A percentile compares a stretch with the other conserved stretches of the same genome.
Evolutionary conservation across 2,888 invertebrate species (phyloP).

Genomic region (Epinotia nisella): DNA sequence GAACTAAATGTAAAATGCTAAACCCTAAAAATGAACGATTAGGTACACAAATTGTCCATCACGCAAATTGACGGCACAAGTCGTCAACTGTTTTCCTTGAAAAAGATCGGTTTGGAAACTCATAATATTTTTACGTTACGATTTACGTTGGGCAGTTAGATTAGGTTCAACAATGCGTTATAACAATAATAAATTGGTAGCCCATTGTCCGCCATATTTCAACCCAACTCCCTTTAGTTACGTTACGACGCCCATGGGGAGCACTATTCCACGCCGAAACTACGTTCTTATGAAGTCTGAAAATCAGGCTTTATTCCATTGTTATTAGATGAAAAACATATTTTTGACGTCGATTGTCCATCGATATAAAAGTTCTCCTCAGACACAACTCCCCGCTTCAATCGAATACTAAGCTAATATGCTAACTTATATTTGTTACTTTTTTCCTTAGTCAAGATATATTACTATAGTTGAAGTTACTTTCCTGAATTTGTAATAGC

Average conservation of each 20-base stretch:
- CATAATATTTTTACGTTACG: background rate
- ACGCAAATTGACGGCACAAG: too few relatives aligned
- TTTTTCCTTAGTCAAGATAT: background rate
- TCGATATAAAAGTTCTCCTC: too few relatives aligned
- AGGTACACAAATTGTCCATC: too few relatives aligned
- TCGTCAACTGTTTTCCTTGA: too few relatives aligned
- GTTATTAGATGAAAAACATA: background rate
- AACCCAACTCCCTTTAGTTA: conserved; percentile 8
- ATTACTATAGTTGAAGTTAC: background rate
- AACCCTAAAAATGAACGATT: too few relatives aligned
- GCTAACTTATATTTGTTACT: background rate
- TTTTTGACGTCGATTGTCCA: background rate
- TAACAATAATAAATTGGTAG: conserved; percentile 14
- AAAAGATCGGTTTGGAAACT: background rate
- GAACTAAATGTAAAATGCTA: too few relatives aligned
- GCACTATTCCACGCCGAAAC: background rate
- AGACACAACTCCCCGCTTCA: background rate
- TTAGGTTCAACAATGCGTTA: conserved; percentile 19
- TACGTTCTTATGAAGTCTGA: conserved; percentile 15
- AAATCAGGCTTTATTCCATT: background rate
- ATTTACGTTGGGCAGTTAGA: background rate
- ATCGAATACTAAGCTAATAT: conserved; percentile 3
- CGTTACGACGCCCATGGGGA: conserved; percentile 24
- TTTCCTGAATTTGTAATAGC: background rate
- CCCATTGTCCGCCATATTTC: conserved; percentile 26